Percentiles rank a stretch among this genome's conserved stretches.
phyloP scores from a whole-genome alignment of 1,140 invertebrate genomes.

The Drosophila prosaltans region DNA sequence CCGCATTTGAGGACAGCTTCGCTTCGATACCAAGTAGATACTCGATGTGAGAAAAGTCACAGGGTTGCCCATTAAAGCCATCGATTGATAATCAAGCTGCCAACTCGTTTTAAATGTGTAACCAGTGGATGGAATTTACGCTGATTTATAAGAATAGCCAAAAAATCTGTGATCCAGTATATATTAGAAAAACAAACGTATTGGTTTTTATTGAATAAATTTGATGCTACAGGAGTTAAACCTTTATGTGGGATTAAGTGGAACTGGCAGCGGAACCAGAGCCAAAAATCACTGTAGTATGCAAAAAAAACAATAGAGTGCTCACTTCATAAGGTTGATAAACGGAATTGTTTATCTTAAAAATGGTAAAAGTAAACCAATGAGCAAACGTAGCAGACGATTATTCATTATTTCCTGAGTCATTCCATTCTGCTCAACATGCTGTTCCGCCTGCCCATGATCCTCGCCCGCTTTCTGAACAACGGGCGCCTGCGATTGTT shows the following conservation, averaged over 20 bases:
- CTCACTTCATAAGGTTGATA: background rate
- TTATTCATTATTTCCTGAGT: background rate
- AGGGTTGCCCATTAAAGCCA: background rate
- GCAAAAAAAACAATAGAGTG: too few species aligned
- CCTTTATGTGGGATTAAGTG: too few species aligned
- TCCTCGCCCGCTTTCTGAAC: constrained; percentile 52
- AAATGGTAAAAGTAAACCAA: background rate
- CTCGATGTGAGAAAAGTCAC: background rate
- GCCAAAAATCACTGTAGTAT: too few species aligned
- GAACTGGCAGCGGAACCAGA: background rate
- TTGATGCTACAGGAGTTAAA: too few species aligned
- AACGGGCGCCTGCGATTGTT: constrained; percentile 61
- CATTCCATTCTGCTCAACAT: constrained; percentile 23
- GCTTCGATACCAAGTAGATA: constrained; percentile 18
- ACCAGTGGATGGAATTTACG: background rate
- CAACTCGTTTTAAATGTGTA: background rate
- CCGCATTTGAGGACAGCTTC: constrained; percentile 46
- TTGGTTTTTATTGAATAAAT: too few species aligned
- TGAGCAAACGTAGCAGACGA: background rate
- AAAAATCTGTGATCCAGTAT: too few species aligned
- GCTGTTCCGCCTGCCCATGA: constrained; percentile 65
- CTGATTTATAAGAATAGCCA: too few species aligned
- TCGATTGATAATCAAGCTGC: background rate
- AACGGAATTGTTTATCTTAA: background rate
- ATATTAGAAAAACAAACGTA: too few species aligned